These are phyloP conservation scores for Nansenia antarctica DNA, from an alignment of 2,113 vertebrate genomes.

Conservation along the genomic window DNA sequence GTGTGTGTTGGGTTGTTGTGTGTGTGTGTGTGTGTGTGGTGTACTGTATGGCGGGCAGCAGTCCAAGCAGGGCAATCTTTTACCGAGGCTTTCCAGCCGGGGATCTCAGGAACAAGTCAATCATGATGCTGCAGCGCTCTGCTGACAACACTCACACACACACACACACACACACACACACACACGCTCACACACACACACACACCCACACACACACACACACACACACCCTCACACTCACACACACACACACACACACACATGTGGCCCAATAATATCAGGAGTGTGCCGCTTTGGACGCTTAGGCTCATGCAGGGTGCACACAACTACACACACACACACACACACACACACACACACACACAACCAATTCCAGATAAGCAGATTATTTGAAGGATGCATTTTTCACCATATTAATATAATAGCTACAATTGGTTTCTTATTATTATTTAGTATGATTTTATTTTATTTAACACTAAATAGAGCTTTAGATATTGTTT, in stretches of 20 bases:
- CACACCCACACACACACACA: too few relatives aligned
- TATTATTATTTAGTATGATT: conserved; percentile 64
- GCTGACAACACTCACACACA: conserved; percentile 47
- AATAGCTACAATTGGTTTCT: conserved; percentile 73
- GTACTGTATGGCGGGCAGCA: conserved; percentile 65
- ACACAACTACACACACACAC: conserved; percentile 1
- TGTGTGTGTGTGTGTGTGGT: conserved; percentile 19
- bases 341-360: conserved; percentile 16
- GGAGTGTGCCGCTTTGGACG: conserved; percentile 48
- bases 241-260: too few relatives aligned
- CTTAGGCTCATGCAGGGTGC: conserved; percentile 42
- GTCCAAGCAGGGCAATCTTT: conserved; percentile 69
- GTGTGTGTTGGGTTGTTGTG: neutral
- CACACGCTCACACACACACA: too few relatives aligned
- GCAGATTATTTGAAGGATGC: conserved; percentile 70
- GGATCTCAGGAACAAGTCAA: conserved; percentile 66
- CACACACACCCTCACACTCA: too few relatives aligned
- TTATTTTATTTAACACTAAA: conserved; percentile 54
- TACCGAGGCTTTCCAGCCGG: conserved; percentile 60
- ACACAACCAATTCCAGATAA: conserved; percentile 61
- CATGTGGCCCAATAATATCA: conserved; percentile 63
- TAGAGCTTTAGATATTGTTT: conserved; percentile 48
- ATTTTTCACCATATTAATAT: conserved; percentile 65
- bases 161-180: too few relatives aligned
- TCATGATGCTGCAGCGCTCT: conserved; percentile 62